phyloP scores from a whole-genome alignment of 2,888 invertebrate species.

The Trachelus iudaicus region DNA sequence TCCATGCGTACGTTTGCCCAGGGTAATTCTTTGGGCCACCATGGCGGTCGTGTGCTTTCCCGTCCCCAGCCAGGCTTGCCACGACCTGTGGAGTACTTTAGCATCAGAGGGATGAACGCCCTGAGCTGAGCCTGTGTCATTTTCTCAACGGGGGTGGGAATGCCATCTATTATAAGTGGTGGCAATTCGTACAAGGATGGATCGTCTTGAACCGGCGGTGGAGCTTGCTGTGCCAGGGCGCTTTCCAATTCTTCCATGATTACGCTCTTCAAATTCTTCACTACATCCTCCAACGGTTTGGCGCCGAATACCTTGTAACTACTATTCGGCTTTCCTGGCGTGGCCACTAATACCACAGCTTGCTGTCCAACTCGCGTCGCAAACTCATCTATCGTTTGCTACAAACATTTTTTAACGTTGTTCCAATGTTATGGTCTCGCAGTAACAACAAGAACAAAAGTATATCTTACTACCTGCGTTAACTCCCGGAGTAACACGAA shows the following conservation, averaged over 20 bases:
- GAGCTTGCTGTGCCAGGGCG: constrained; percentile 92
- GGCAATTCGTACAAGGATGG: constrained; percentile 95
- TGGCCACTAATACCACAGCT: constrained; percentile 94
- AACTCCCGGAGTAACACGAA: neutral
- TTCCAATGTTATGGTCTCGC: neutral
- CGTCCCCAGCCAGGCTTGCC: constrained; percentile 99
- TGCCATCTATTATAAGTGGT: constrained; percentile 95
- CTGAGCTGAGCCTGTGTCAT: constrained; percentile 98
- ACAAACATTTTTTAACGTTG: constrained; percentile 36
- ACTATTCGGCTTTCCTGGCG: constrained; percentile 95
- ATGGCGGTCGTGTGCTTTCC: constrained; percentile 93
- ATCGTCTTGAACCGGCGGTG: constrained; percentile 88
- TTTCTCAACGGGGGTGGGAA: constrained; percentile 98
- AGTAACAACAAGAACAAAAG: constrained; percentile 5
- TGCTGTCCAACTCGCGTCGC: constrained; percentile 97
- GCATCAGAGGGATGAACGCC: constrained; percentile 97
- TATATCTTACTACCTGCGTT: neutral
- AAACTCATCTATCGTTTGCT: constrained; percentile 97
- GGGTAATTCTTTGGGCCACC: constrained; percentile 98
- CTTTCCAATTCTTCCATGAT: constrained; percentile 96
- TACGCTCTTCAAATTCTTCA: constrained; percentile 87
- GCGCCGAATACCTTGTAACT: constrained; percentile 97
- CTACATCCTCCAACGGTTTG: constrained; percentile 96
- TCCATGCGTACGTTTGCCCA: constrained; percentile 99
- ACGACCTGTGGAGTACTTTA: constrained; percentile 96